Evolutionary conservation across 2,888 invertebrate genomes (phyloP), one percentile per base, ranked within the genome.

Genomic region (Nephrocerus scutellatus): DNA sequence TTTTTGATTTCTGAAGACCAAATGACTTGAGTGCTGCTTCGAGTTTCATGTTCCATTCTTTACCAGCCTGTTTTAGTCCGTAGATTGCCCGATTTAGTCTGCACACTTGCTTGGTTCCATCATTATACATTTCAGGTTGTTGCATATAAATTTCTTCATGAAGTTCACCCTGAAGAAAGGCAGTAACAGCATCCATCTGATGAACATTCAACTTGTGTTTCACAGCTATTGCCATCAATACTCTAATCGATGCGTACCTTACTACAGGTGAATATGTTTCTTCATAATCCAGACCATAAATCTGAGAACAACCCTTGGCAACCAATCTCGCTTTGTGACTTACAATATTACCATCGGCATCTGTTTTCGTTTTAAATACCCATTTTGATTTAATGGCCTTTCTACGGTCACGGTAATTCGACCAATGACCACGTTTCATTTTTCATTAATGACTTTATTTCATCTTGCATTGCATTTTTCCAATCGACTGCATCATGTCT

Each of bases 241-340:
- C 38, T 18, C 42, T 41, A 13, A 50, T 38, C 2, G 49, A 48
- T 20, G 31, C 31, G 24, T 43, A 40, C 13, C 49, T 24, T n/a
- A 44, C 44, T 0, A 51, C 49, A 6, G 48, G 51, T 36, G 50
- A 36, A 40, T 44, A 51, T 8, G 49, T 46, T 37, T 50, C 42
- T 7, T 15, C 34, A 26, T 49, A 53, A 29, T 55, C 49, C 9
- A 48, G 31, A 4, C 46, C 50, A 5, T 28, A 9, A 24, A 32
- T 42, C 31, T 59, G 55, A 6, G 37, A 24, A 30, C 41, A 57
- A 6, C 55, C 54, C 49, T 54, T 54, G 3, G 49, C 49, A 1
- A 53, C 54, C 4, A 54, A 37, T 16, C 53, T 33, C 46, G 54
- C 44, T 48, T 49, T 30, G 10, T 23, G 29, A 30, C 43, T 36